Conservation (phyloP, 2,888 invertebrate species). For the Meliscaeva auricollis region DNA sequence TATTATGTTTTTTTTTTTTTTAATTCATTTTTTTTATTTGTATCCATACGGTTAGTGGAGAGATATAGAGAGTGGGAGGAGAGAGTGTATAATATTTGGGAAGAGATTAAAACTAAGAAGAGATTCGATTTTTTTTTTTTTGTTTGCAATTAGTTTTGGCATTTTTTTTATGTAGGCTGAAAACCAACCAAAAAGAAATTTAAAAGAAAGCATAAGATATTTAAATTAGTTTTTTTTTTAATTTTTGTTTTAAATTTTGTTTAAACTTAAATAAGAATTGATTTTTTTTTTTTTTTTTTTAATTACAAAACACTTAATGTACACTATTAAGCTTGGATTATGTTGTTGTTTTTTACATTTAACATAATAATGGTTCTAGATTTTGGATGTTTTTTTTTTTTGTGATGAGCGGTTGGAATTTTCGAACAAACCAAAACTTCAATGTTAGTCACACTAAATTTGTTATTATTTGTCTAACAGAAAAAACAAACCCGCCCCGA, state of each 20-base stretch:
- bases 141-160: slow-evolving; percentile 70
- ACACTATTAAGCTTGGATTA: slow-evolving; percentile 44
- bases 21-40: slow-evolving; percentile 17
- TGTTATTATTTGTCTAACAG: no score
- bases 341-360: slow-evolving; percentile 26
- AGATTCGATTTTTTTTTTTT: slow-evolving; percentile 60
- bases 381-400: no score
- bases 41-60: slow-evolving; percentile 69
- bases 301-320: slow-evolving; percentile 48
- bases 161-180: slow-evolving; percentile 69
- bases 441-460: background rate
- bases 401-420: slow-evolving; percentile 9
- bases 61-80: slow-evolving; percentile 49
- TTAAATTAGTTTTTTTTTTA: slow-evolving; percentile 60
- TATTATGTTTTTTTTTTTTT: slow-evolving; percentile 16
- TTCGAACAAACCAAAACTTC: background rate
- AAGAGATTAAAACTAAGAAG: slow-evolving; percentile 64
- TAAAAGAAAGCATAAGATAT: slow-evolving; percentile 75
- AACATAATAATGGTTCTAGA: slow-evolving; percentile 66
- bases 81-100: slow-evolving; percentile 46
- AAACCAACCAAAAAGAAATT: slow-evolving; percentile 75
- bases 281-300: slow-evolving; percentile 15
- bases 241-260: slow-evolving; percentile 31
- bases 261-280: slow-evolving; percentile 49
- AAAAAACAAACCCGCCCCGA: no score